Evolutionary conservation across 2,888 invertebrate genomes (phyloP), one percentile per base, ranked within the genome.

Genomic region (Ephialtes manifestator): DNA sequence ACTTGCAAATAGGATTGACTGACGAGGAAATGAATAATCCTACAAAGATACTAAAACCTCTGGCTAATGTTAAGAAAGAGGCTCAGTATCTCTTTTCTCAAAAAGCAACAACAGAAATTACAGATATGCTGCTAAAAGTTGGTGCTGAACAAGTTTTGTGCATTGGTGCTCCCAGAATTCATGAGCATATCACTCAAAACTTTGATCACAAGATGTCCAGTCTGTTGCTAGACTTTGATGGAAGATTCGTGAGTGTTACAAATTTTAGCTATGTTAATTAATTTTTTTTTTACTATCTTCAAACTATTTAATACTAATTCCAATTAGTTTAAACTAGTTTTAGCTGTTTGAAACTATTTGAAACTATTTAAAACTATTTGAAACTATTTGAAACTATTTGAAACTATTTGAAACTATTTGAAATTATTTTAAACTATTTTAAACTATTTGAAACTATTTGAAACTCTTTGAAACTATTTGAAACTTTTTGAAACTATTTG

Each of bases 81-180:
- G 98, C 98, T 0, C 98, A 98, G 93, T 98, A 97, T 93, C 96
- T 98, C 89, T 99, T 99, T 94, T 96, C 97, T 1, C 95, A 96
- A 86, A 95, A 96, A 85, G 95, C 97, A 35, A 95, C 97, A 4
- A 90, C 95, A 13, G 96, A 97, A 86, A 95, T 98, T 18, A 92
- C 96, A 13, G 95, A 95, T 24, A 96, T 96, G 88, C 94, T 97
- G 31, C 92, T 94, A 39, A 94, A 95, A 85, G 95, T 96, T 87
- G 95, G 95, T 81, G 96, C 93, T 20, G 91, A 92, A 75, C 91
- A 96, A 93, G 95, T 98, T 0, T 93, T 99, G n/a, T 98, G 98
- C 92, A 96, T 99, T 75, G 98, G 99, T 13, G 96, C 97, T 1
- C 98, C 99, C 0, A 96, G 97, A 65, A 95, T 98, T 60, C 97